Evolutionary conservation across 1,140 invertebrate species (phyloP), one percentile per base, ranked within the genome.

Genomic region (Panulirus ornatus): DNA sequence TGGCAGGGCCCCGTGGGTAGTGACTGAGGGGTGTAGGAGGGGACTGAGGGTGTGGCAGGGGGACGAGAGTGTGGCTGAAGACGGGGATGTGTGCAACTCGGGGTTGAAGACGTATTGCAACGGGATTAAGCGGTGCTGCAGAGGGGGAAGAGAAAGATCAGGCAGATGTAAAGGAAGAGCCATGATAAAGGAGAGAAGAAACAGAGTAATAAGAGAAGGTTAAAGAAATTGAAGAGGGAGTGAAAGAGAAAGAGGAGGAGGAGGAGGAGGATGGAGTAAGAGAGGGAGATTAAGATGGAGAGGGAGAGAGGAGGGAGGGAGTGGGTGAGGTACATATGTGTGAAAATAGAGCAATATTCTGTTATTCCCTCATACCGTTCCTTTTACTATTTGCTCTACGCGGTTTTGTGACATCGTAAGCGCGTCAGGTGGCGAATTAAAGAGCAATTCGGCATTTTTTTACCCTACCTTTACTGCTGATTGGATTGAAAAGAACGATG

Each of bases 401-500:
- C n/a, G n/a, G n/a, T n/a, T n/a, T n/a, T n/a, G n/a, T n/a, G n/a
- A n/a, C n/a, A n/a, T n/a, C n/a, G n/a, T n/a, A n/a, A n/a, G n/a
- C n/a, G n/a, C n/a, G n/a, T n/a, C n/a, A n/a, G n/a, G n/a, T n/a
- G n/a, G n/a, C n/a, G n/a, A n/a, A n/a, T n/a, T n/a, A n/a, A n/a
- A n/a, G n/a, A n/a, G n/a, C n/a, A n/a, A n/a, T n/a, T n/a, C n/a
- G n/a, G n/a, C n/a, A n/a, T 47, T 47, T 47, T 47, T 47, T 47
- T 47, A 19, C 19, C 19, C 54, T 3, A 66, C 58, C 58, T 66
- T 66, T 66, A 66, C 58, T 66, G 58, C 58, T 27, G 58, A 66
- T 66, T 66, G 58, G 58, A 30, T 66, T 66, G 58, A 66, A 66
- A 66, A 30, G 22, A 66, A 66, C 30, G 30, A 66, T 66, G 58